Base-by-base conservation (phyloP, 2,113 vertebrate genomes). In the Syngnathoides biaculeatus region DNA sequence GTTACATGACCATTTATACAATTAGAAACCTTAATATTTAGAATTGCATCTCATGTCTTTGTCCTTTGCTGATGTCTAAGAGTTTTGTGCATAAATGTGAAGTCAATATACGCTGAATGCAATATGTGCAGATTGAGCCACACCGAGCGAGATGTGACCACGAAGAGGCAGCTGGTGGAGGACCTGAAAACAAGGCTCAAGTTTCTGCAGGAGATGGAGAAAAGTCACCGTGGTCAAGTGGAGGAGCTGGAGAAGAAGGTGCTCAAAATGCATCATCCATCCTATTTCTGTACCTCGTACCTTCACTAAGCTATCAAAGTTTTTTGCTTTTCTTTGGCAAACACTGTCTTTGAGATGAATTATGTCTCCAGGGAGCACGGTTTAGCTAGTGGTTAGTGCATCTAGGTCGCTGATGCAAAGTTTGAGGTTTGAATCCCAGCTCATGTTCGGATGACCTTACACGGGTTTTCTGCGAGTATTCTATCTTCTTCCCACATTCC, bases 151-250 rank as follows among this genome's bases (percentile, higher is more conserved):
- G 92, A 96, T 50, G 71, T 94, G 78, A 88, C n/a, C 72, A 95
- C 94, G 93, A 98, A 98, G 89, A 92, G 93, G 81, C 93, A 94
- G 85, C 88, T 98, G 68, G 91, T 95, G 85, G 94, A 96, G 66
- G 93, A 95, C 71, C 87, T 96, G 84, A 93, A 84, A 79, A 94
- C 91, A 22, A 89, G 78, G 77, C 84, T 97, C 71, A 98, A 95
- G 93, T 67, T 92, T 72, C 86, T 93, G 84, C 92, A 94, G 86
- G 95, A 95, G 84, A 94, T 91, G 72, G 93, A 93, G 76, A 94
- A 92, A 84, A 92, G 67, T 69, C 91, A 87, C 80, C 90, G 84
- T 71, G 89, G 91, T 72, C 89, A 91, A 64, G 69, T 94, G 65
- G 91, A 93, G 85, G 93, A 86, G 79, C 91, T 95, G 81, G 93